phyloP scores from a whole-genome alignment of 2,797 vertebrate genomes.

The Luscinia megarhynchos region DNA sequence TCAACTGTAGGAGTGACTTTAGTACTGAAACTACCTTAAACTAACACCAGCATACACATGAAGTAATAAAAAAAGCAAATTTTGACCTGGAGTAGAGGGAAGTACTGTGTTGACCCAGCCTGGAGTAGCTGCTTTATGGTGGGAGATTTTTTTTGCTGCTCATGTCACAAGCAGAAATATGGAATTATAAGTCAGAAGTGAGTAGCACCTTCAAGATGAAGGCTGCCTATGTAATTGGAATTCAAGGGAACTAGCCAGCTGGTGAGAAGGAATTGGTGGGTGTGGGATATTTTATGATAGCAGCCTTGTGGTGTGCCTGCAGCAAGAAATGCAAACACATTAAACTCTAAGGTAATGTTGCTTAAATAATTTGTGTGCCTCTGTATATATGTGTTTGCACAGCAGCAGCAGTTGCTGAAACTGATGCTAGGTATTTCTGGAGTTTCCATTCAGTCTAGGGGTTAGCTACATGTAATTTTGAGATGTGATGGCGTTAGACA shows the following conservation, averaged over 20 bases:
- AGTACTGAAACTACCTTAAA: not conserved
- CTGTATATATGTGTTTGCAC: not conserved
- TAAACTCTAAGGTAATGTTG: slow-evolving; percentile 20
- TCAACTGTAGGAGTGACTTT: not conserved
- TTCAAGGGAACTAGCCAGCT: not conserved
- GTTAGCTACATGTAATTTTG: not conserved
- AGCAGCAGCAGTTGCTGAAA: slow-evolving; percentile 18
- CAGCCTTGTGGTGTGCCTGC: not conserved
- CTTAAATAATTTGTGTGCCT: slow-evolving; percentile 30
- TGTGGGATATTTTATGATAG: not conserved
- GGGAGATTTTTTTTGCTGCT: not conserved
- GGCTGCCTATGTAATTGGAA: not conserved
- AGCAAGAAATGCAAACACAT: not conserved
- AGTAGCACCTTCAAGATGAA: not conserved
- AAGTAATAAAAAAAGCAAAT: not conserved
- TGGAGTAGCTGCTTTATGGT: not conserved
- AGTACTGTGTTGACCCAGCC: not conserved
- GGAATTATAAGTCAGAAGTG: not conserved
- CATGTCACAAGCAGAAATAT: not conserved
- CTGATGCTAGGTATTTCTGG: not conserved
- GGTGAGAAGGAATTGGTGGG: not conserved
- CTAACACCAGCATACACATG: not conserved
- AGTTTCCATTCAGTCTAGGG: not conserved
- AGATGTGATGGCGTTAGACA: not conserved
- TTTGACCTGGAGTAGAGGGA: not conserved